phyloP scores from a whole-genome alignment of 2,888 invertebrate genomes.

The Cheilosia variabilis region DNA sequence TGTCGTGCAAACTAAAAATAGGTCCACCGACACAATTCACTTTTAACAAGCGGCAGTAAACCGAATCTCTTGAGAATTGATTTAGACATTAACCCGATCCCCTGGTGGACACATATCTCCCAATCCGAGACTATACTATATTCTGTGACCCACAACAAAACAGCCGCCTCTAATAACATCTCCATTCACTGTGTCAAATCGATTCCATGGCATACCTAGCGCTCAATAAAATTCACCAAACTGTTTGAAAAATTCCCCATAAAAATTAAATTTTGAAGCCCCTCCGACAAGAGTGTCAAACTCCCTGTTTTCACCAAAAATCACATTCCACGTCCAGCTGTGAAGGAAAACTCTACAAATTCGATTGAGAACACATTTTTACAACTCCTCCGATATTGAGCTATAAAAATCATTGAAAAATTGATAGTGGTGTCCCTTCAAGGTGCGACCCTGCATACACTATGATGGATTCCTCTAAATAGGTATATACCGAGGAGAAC shows the following conservation, averaged over 20 bases:
- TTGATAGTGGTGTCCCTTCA: constrained; percentile 31
- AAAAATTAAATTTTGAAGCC: constrained; percentile 22
- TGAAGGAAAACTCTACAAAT: constrained; percentile 7
- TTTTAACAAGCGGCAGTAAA: background rate
- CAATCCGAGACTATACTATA: background rate
- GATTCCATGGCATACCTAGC: constrained; percentile 34
- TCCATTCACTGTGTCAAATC: constrained; percentile 48
- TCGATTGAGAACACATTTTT: constrained; percentile 42
- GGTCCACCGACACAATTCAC: background rate
- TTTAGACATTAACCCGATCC: background rate
- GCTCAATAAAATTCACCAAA: constrained; percentile 29
- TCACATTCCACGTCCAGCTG: constrained; percentile 51
- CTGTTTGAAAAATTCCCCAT: constrained; percentile 28
- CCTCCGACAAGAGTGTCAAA: constrained; percentile 26
- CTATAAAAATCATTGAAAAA: constrained; percentile 61
- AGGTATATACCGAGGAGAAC: background rate
- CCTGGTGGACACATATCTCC: background rate
- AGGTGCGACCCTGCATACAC: constrained; percentile 40
- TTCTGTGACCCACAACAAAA: background rate
- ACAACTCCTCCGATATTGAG: constrained; percentile 39
- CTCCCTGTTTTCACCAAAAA: constrained; percentile 19
- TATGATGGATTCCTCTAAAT: constrained; percentile 30
- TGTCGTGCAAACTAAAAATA: background rate
- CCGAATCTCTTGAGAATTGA: background rate
- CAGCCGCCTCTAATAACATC: constrained; percentile 6